phyloP scores from a whole-genome alignment of 2,888 invertebrate genomes.

The Hydraecia micacea region DNA sequence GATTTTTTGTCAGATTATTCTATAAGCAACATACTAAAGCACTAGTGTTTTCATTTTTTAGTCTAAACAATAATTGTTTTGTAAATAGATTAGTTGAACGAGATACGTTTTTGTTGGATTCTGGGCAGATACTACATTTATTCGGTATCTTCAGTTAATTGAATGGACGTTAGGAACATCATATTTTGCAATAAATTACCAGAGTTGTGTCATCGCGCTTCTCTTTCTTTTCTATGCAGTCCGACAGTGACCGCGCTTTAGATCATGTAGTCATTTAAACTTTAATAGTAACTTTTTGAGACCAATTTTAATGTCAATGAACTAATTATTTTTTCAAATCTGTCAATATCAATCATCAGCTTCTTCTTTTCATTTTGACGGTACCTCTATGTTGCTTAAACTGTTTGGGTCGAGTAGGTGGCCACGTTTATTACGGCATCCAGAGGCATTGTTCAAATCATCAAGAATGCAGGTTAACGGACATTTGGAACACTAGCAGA shows the following conservation, averaged over 20 bases:
- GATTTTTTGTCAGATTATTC: too few species aligned
- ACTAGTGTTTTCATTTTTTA: too few species aligned
- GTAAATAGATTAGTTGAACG: conserved; percentile 64
- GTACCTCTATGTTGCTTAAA: not conserved
- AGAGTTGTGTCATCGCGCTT: too few species aligned
- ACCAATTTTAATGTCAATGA: not conserved
- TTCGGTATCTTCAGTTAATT: conserved; percentile 29
- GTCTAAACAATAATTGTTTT: too few species aligned
- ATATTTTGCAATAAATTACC: too few species aligned
- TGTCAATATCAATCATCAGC: not conserved
- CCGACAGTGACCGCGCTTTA: too few species aligned
- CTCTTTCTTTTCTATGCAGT: too few species aligned
- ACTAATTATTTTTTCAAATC: not conserved
- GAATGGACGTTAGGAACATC: conserved; percentile 29
- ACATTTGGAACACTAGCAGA: not conserved
- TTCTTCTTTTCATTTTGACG: not conserved
- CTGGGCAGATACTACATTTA: conserved; percentile 19
- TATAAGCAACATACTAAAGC: too few species aligned
- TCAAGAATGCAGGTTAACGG: not conserved
- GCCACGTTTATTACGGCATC: not conserved
- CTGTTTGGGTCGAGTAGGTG: not conserved
- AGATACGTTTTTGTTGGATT: conserved; percentile 49
- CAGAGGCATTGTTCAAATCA: not conserved
- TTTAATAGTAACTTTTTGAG: not conserved
- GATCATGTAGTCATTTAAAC: too few species aligned